Evolutionary conservation across 2,113 vertebrate species (phyloP), one percentile per base, ranked within the genome.

Genomic region (Bucco capensis): DNA sequence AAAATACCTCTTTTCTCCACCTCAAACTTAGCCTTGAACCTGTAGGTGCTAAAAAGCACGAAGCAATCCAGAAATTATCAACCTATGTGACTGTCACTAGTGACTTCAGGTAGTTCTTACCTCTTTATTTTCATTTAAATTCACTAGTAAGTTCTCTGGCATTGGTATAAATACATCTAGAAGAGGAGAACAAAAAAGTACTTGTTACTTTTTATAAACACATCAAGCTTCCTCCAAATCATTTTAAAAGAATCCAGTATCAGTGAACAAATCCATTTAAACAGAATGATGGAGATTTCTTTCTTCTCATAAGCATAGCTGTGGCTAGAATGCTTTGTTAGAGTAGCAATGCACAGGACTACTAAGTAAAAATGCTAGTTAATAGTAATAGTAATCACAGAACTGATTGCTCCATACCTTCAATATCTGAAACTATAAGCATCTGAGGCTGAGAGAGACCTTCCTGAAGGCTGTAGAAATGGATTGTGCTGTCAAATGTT

Each of bases 391-490:
- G 54, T 69, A 44, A 95, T 15, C 62, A 44, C 64, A 64, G 28
- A 56, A 72, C 31, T 64, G 42, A 67, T 90, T 86, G 86, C 70
- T 84, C 73, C 95, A 96, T 97, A 99, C 99, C 99, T 97, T 99
- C 99, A 62, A 99, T 99, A 97, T 99, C 99, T 46, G 99, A 99
- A 89, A 99, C 98, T 22, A 99, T 98, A 73, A 99, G 98, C 99
- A 99, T 99, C 97, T 99, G 99, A 42, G 99, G 99, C 96, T 99
- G 99, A 54, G 99, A 99, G 51, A 99, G 98, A 72, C 99, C 99
- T 97, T 99, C 99, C 96, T 99, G 99, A 73, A 99, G 98, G 96
- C 98, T 99, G 97, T 99, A 99, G 97, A 99, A 99, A 96, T 99
- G 99, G 97, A 99, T 98, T 96, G 98, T 99, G 97, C 99, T 99